phyloP scores from a whole-genome alignment of 2,888 invertebrate genomes.

The Drosophila vallismaia region DNA sequence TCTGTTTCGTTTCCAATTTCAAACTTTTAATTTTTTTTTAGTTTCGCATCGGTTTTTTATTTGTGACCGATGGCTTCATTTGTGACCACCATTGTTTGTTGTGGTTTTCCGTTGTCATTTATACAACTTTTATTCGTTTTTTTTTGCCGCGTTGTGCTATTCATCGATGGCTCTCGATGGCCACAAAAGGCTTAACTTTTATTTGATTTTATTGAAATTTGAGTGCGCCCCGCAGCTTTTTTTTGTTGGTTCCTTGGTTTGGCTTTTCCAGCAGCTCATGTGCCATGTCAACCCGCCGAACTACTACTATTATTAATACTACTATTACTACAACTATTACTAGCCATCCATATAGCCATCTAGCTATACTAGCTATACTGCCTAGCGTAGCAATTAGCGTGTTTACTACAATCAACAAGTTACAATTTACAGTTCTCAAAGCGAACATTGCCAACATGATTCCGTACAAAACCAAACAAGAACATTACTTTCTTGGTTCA shows the following conservation, averaged over 20 bases:
- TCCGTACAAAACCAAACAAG: conserved; percentile 54
- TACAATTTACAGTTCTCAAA: conserved; percentile 39
- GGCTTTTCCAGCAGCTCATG: conserved; percentile 35
- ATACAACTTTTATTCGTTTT: neutral
- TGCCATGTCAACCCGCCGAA: conserved; percentile 41
- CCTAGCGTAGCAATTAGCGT: conserved; percentile 66
- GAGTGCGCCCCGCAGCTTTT: conserved; percentile 22
- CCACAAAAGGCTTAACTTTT: conserved; percentile 54
- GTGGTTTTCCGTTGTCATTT: conserved; percentile 41
- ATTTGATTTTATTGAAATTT: conserved; percentile 50
- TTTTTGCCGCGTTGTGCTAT: conserved; percentile 25
- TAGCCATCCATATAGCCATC: conserved; percentile 21
- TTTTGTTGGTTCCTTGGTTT: conserved; percentile 21
- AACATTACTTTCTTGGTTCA: conserved; percentile 58
- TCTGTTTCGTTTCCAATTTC: conserved; percentile 20
- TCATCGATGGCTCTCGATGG: conserved; percentile 33
- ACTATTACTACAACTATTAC: conserved; percentile 20
- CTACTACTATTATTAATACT: conserved; percentile 17
- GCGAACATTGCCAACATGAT: conserved; percentile 38
- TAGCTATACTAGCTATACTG: conserved; percentile 49
- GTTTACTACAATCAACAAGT: conserved; percentile 25
- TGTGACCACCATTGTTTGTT: conserved; percentile 53
- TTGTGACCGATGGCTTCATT: conserved; percentile 32
- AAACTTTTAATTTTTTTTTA: conserved; percentile 21
- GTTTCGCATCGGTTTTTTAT: conserved; percentile 19